Conservation (phyloP, 2,888 invertebrate species). For the Heliconius ethilla region DNA sequence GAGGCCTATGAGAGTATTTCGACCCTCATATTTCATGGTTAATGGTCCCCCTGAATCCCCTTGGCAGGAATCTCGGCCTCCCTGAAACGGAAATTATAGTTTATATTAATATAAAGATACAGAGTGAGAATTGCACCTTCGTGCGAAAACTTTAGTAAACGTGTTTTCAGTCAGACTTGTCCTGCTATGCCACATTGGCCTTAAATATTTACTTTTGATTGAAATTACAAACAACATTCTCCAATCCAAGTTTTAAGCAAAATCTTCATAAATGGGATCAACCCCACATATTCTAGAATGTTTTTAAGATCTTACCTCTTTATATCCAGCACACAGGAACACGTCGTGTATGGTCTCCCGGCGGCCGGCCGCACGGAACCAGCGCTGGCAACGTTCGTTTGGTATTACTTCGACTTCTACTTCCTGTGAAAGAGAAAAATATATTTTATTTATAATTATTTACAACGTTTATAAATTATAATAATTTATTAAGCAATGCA, state of each 20-base stretch:
- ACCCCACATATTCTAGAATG: background rate
- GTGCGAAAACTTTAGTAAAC: no score
- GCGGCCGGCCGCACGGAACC: constrained; percentile 95
- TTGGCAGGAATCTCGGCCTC: constrained; percentile 88
- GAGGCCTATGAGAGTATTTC: constrained; percentile 92
- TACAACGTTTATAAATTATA: no score
- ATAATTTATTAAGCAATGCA: no score
- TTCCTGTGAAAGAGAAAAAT: no score
- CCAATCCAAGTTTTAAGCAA: no score
- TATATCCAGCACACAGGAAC: constrained; percentile 95
- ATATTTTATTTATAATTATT: no score
- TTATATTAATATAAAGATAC: background rate
- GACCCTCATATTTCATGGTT: constrained; percentile 92
- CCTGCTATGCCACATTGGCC: no score
- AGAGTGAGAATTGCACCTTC: no score
- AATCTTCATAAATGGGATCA: no score
- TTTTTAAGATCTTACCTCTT: constrained; percentile 83
- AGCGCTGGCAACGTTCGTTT: constrained; percentile 94
- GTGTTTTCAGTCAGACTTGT: no score
- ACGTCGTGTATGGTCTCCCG: constrained; percentile 96
- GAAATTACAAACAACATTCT: no score
- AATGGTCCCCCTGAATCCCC: constrained; percentile 93
- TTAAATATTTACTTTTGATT: no score
- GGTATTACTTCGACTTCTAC: constrained; percentile 93
- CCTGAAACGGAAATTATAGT: constrained; percentile 64